Evolutionary conservation across 2,797 vertebrate species (phyloP).

Genomic region (Astyanax mexicanus): DNA sequence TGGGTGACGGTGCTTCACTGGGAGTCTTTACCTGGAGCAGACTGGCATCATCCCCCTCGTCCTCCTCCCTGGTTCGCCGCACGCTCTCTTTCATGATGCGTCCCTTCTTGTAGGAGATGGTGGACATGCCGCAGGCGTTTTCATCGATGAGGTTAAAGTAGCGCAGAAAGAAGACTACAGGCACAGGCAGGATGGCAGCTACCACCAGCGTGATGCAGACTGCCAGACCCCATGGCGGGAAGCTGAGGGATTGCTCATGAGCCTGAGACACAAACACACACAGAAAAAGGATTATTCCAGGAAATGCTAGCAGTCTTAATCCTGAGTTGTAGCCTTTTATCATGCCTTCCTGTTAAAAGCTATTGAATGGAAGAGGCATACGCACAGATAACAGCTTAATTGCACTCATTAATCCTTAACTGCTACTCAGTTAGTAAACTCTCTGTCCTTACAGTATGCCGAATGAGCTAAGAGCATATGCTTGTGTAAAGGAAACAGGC

Average conservation of each 20-base stretch:
- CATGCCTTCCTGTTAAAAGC: not conserved
- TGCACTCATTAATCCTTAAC: not conserved
- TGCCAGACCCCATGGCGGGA: slow-evolving; percentile 87
- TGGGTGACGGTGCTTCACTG: slow-evolving; percentile 89
- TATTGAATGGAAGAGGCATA: not conserved
- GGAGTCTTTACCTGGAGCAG: slow-evolving; percentile 90
- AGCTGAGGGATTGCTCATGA: slow-evolving; percentile 80
- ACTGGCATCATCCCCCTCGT: slow-evolving; percentile 86
- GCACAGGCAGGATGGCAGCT: slow-evolving; percentile 89
- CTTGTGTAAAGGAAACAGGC: too few relatives aligned
- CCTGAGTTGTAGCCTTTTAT: not conserved
- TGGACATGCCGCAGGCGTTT: slow-evolving; percentile 77
- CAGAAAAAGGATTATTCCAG: slow-evolving; percentile 6
- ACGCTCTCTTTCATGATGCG: slow-evolving; percentile 89
- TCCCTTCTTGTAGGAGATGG: slow-evolving; percentile 93
- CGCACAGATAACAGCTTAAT: not conserved
- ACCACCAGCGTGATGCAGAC: slow-evolving; percentile 89
- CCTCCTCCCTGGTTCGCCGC: slow-evolving; percentile 75
- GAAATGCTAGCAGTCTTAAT: slow-evolving; percentile 20
- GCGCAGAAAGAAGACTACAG: slow-evolving; percentile 86
- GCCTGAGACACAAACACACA: slow-evolving; percentile 73
- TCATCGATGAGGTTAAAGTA: slow-evolving; percentile 89
- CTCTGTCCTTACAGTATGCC: not conserved
- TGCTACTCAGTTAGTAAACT: not conserved
- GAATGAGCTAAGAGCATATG: not conserved